Evolutionary conservation across 2,888 invertebrate genomes (phyloP).

Genomic region (Yponomeuta sedellus): DNA sequence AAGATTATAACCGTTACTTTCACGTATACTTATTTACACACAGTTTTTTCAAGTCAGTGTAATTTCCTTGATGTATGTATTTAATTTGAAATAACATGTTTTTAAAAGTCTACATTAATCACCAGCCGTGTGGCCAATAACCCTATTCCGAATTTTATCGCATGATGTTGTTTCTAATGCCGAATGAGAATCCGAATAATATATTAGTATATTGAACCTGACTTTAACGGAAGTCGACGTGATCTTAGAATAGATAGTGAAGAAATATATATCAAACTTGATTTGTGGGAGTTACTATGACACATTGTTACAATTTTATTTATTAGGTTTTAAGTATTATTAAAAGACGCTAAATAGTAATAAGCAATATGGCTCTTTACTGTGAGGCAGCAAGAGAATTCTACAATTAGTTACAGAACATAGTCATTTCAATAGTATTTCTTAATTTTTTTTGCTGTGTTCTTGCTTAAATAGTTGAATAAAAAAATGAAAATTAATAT

Average conservation of each 20-base stretch:
- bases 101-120: slow-evolving; percentile 6
- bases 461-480: too few relatives aligned
- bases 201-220: slow-evolving; percentile 58
- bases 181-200: slow-evolving; percentile 28
- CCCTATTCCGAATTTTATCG: slow-evolving; percentile 11
- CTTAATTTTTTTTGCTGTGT: too few relatives aligned
- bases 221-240: slow-evolving; percentile 35
- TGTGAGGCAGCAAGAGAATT: too few relatives aligned
- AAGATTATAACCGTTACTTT: not conserved
- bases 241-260: slow-evolving; percentile 23
- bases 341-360: too few relatives aligned
- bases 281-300: not conserved
- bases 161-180: slow-evolving; percentile 13
- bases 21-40: not conserved
- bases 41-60: not conserved
- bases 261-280: not conserved
- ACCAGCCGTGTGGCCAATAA: slow-evolving; percentile 16
- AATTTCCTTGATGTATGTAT: not conserved
- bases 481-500: too few relatives aligned
- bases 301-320: not conserved
- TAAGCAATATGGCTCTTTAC: too few relatives aligned
- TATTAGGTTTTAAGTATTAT: too few relatives aligned
- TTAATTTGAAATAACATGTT: slow-evolving; percentile 6
- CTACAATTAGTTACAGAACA: too few relatives aligned
- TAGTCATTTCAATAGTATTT: too few relatives aligned